phyloP scores from a whole-genome alignment of 2,113 vertebrate genomes.

The Megaceryle torquata region DNA sequence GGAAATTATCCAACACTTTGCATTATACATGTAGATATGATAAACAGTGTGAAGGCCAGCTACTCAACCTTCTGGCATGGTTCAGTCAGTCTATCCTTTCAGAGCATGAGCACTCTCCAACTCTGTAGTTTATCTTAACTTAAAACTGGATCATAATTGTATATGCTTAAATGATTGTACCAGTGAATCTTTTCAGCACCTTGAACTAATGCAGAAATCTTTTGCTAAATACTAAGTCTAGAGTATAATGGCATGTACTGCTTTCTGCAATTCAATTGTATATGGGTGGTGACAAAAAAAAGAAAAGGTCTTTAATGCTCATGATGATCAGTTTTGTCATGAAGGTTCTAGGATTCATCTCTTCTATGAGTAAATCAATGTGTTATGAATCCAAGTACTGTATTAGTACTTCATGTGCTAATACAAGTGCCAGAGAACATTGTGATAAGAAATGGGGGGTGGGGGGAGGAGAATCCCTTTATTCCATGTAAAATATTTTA shows the following conservation, averaged over 20 bases:
- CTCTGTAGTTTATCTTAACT: background rate
- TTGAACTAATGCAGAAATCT: background rate
- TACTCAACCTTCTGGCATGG: background rate
- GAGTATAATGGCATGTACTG: background rate
- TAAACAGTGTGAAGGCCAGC: background rate
- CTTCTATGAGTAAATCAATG: background rate
- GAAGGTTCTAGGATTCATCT: background rate
- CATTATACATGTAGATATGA: background rate
- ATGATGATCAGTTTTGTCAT: background rate
- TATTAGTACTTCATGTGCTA: background rate
- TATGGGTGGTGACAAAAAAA: background rate
- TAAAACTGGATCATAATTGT: background rate
- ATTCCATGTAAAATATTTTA: background rate
- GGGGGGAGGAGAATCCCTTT: fast-evolving
- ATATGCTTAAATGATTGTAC: background rate
- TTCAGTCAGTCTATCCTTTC: background rate
- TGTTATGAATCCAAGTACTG: background rate
- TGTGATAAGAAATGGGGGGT: background rate
- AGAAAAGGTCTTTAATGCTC: background rate
- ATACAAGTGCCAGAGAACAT: background rate
- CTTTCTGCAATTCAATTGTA: background rate
- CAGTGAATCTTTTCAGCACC: background rate
- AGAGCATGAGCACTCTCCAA: background rate
- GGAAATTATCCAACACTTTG: background rate
- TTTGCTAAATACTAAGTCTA: background rate